Conservation (phyloP, 2,113 vertebrate species). For the Natator depressus region DNA sequence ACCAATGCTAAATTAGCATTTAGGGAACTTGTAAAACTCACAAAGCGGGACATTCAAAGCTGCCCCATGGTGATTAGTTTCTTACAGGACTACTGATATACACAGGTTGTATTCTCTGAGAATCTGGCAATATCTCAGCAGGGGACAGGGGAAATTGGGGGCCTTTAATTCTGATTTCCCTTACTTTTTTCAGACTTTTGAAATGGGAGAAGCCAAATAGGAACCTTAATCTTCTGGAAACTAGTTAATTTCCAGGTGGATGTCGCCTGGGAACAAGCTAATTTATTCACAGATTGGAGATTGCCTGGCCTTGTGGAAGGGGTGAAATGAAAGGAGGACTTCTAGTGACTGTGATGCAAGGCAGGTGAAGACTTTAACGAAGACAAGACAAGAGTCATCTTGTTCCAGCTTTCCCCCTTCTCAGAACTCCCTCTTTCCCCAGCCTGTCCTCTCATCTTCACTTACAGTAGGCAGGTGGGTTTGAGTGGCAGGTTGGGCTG, state of each 20-base stretch:
- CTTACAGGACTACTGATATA: fast-evolving
- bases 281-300: not conserved
- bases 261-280: fast-evolving
- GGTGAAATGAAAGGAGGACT: not conserved
- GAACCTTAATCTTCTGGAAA: not conserved
- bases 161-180: not conserved
- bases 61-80: not conserved
- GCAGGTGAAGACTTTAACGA: not conserved
- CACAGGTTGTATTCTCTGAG: not conserved
- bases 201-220: not conserved
- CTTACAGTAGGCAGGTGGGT: not conserved
- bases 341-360: not conserved
- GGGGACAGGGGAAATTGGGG: fast-evolving
- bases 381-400: not conserved
- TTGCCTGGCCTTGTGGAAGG: not conserved
- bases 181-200: not conserved
- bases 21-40: not conserved
- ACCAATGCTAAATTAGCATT: fast-evolving
- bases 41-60: not conserved
- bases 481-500: not conserved
- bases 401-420: fast-evolving
- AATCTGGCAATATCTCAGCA: not conserved
- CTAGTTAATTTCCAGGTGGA: not conserved
- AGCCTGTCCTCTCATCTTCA: not conserved
- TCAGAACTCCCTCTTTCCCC: fast-evolving